A percentile compares a stretch with the other conserved stretches of the same genome.
These are phyloP conservation scores for Labroides dimidiatus DNA, from an alignment of 2,797 vertebrate genomes.

Conservation along the genomic window DNA sequence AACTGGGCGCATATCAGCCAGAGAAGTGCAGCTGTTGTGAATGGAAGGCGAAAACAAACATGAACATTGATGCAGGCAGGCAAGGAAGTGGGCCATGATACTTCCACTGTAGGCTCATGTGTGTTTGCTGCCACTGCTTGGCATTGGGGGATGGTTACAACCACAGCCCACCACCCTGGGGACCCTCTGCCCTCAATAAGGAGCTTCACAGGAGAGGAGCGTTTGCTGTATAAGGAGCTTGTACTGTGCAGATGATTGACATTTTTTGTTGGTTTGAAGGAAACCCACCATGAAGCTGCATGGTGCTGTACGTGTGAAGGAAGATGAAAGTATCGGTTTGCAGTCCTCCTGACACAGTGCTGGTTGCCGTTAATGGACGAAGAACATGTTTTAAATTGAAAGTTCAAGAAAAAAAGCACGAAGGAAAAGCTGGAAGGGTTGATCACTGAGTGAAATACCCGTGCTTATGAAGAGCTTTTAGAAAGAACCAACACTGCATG, in stretches of 20 bases:
- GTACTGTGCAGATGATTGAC: slow-evolving; percentile 27
- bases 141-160: slow-evolving; percentile 47
- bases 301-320: slow-evolving; percentile 12
- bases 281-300: slow-evolving; percentile 9
- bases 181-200: slow-evolving; percentile 58
- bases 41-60: slow-evolving; percentile 59
- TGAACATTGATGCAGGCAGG: slow-evolving; percentile 34
- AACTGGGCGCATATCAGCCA: slow-evolving; percentile 60
- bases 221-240: slow-evolving; percentile 31
- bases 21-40: slow-evolving; percentile 53
- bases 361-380: slow-evolving; percentile 25
- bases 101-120: slow-evolving; percentile 20
- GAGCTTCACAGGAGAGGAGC: slow-evolving; percentile 24
- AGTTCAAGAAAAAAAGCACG: slow-evolving; percentile 23
- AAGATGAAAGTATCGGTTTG: slow-evolving; percentile 22
- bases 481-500: too few relatives aligned
- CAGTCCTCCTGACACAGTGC: slow-evolving; percentile 1
- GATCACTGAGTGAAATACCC: not conserved
- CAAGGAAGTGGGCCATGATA: slow-evolving; percentile 56
- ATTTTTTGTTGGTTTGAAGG: slow-evolving; percentile 35
- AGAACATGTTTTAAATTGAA: slow-evolving; percentile 27
- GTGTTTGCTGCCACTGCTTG: slow-evolving; percentile 40
- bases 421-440: slow-evolving; percentile 8
- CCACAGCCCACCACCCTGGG: slow-evolving; percentile 40
- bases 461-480: too few relatives aligned